Conservation (phyloP, 2,888 invertebrate genomes). For the Drosophila bunnanda region DNA sequence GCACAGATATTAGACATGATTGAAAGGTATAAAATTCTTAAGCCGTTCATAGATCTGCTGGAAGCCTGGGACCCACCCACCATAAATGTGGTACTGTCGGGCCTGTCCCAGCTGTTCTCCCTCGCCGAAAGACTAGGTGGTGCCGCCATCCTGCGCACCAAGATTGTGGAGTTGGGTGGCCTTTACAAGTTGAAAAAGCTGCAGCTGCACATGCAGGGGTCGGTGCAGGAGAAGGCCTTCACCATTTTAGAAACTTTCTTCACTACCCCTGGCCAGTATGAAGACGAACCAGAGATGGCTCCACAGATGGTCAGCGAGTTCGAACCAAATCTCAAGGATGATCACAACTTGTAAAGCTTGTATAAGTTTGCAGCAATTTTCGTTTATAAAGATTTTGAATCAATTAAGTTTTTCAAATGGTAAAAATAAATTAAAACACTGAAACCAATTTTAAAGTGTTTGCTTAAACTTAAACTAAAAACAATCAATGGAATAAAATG, state of each 20-base stretch:
- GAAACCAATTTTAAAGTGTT: no score
- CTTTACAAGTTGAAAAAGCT: neutral
- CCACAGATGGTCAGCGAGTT: no score
- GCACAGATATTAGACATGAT: slow-evolving; percentile 90
- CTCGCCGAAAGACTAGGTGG: neutral
- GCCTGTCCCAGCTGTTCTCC: slow-evolving; percentile 89
- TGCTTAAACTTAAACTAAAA: neutral
- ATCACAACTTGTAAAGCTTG: neutral
- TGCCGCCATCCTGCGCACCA: neutral
- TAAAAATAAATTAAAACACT: no score
- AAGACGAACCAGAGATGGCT: neutral
- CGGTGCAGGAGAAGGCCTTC: neutral
- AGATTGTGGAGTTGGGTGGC: neutral
- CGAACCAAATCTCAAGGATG: neutral
- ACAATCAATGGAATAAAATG: neutral
- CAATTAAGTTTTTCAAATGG: no score
- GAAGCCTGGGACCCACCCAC: slow-evolving; percentile 91
- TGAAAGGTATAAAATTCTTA: slow-evolving; percentile 88
- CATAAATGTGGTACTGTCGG: slow-evolving; percentile 91
- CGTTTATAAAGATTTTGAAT: neutral
- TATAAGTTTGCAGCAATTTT: neutral
- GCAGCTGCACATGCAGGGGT: neutral
- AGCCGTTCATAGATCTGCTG: slow-evolving; percentile 92
- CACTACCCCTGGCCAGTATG: neutral
- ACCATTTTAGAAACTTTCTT: neutral